Conservation (phyloP, 1,140 invertebrate genomes). For the Neotoxoptera formosana region DNA sequence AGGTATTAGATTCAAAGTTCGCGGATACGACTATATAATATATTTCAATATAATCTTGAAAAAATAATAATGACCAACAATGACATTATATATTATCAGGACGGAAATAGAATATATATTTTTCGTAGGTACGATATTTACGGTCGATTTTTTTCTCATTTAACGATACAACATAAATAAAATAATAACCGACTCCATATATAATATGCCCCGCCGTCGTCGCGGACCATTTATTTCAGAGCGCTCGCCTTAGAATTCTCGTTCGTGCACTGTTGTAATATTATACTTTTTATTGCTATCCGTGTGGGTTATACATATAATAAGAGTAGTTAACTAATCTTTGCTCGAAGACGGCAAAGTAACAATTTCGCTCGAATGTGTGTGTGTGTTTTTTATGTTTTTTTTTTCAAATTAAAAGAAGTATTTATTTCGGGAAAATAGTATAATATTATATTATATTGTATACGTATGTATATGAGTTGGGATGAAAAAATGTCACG, state of each 20-base stretch:
- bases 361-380: background rate
- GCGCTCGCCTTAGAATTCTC: background rate
- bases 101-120: background rate
- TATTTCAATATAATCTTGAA: too few relatives aligned
- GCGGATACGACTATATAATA: background rate
- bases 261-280: background rate
- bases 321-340: background rate
- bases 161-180: slow-evolving; percentile 24
- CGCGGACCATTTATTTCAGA: background rate
- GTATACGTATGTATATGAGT: too few relatives aligned
- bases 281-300: background rate
- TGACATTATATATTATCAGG: too few relatives aligned
- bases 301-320: background rate
- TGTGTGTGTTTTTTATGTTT: background rate
- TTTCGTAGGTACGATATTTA: background rate
- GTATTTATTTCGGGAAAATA: background rate
- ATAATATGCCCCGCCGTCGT: background rate
- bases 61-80: background rate
- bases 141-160: background rate
- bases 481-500: too few relatives aligned
- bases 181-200: background rate
- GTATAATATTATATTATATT: background rate
- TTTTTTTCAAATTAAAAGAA: background rate
- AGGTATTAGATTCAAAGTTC: background rate
- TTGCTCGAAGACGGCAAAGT: background rate